Evolutionary conservation across 2,888 invertebrate genomes (phyloP).

Genomic region (Euphydryas editha): DNA sequence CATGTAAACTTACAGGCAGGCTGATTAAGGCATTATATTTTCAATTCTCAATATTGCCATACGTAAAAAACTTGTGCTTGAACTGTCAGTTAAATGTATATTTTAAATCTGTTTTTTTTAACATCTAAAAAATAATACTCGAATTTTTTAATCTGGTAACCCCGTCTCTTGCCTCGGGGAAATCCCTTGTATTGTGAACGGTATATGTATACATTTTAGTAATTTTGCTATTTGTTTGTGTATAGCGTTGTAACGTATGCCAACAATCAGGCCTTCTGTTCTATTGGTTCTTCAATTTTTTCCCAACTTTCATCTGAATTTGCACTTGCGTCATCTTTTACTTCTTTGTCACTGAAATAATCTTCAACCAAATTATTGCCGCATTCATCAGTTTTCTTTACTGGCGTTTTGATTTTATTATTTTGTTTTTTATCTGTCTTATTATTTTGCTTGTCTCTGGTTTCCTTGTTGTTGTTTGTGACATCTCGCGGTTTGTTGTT

Average conservation of each 20-base stretch:
- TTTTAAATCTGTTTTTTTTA: no score
- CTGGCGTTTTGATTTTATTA: constrained; percentile 62
- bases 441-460: constrained; percentile 52
- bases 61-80: not conserved
- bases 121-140: no score
- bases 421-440: constrained; percentile 51
- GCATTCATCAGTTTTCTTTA: constrained; percentile 74
- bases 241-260: constrained; percentile 14
- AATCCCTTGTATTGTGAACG: no score
- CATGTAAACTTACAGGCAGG: constrained; percentile 1
- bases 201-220: not conserved
- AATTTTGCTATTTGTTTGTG: constrained; percentile 4
- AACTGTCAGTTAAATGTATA: not conserved
- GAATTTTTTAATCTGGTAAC: not conserved
- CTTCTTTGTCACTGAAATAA: constrained; percentile 78
- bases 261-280: constrained; percentile 61
- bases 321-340: constrained; percentile 75
- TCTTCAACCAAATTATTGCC: constrained; percentile 79
- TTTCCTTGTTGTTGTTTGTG: constrained; percentile 65
- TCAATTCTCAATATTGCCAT: constrained; percentile 2
- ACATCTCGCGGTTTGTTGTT: constrained; percentile 51
- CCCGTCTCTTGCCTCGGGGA: not conserved
- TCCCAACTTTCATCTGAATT: constrained; percentile 85
- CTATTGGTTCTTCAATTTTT: constrained; percentile 73
- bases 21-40: not conserved